Percentiles rank a stretch among this genome's conserved stretches.
These are phyloP conservation scores for Enteromius paludinosus DNA, from an alignment of 2,797 vertebrate species.

Conservation along the genomic window DNA sequence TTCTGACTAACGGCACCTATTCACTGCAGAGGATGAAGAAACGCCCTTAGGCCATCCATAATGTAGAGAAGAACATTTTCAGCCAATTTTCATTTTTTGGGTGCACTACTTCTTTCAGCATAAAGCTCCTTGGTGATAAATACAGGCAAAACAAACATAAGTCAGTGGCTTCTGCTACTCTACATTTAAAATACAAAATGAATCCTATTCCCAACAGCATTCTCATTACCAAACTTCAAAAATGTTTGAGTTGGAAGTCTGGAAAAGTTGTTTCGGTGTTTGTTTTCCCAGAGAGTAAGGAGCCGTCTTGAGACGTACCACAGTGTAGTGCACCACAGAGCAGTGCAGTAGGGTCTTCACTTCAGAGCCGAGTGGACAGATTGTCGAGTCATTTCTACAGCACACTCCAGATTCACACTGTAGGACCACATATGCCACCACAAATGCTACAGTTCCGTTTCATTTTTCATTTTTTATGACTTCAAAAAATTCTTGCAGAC, in stretches of 20 bases:
- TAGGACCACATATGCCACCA: constrained; percentile 58
- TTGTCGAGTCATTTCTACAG: constrained; percentile 53
- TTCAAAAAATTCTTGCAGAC: neutral
- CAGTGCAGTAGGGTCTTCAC: constrained; percentile 40
- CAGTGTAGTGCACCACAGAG: constrained; percentile 20
- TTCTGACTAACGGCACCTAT: neutral
- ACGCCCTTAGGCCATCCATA: neutral
- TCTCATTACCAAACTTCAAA: neutral
- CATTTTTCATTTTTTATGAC: neutral
- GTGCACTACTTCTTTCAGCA: neutral
- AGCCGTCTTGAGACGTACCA: neutral
- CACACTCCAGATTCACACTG: constrained; percentile 54
- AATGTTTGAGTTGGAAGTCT: neutral
- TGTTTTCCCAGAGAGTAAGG: constrained; percentile 11
- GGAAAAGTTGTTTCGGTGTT: constrained; percentile 5
- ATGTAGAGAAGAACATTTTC: neutral
- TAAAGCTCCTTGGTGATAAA: neutral
- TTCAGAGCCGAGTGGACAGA: constrained; percentile 51
- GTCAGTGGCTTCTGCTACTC: neutral
- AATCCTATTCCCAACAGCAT: neutral
- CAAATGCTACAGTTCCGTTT: constrained; percentile 51
- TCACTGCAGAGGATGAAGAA: neutral
- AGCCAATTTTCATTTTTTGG: neutral
- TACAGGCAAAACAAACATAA: neutral
- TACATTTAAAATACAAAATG: neutral